phyloP scores from a whole-genome alignment of 92 coral and sea anemone species.

The Paragorgia papillata region DNA sequence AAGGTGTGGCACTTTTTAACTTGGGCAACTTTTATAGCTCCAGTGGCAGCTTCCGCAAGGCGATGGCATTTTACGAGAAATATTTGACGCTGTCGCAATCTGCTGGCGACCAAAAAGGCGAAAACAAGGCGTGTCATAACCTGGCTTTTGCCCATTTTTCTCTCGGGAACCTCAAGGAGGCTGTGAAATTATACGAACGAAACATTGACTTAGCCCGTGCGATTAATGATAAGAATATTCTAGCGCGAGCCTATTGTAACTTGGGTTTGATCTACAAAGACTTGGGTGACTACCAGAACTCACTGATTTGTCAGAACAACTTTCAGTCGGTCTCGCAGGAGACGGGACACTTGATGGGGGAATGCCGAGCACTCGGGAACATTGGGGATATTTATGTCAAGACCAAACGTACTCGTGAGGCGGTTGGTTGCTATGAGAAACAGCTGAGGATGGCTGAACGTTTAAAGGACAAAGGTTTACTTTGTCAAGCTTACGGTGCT shows the following conservation, averaged over 20 bases:
- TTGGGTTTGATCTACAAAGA: slow-evolving; percentile 92
- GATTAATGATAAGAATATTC: slow-evolving; percentile 76
- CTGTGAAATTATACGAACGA: slow-evolving; percentile 79
- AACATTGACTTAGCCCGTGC: slow-evolving; percentile 84
- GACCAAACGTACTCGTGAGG: slow-evolving; percentile 69
- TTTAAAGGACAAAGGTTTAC: slow-evolving; percentile 62
- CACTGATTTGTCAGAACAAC: slow-evolving; percentile 72
- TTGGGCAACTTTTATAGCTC: slow-evolving; percentile 95
- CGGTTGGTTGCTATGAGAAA: slow-evolving; percentile 81
- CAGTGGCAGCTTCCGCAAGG: slow-evolving; percentile 83
- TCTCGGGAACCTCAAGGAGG: slow-evolving; percentile 81
- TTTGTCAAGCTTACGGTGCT: slow-evolving; percentile 83
- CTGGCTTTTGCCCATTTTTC: slow-evolving; percentile 94
- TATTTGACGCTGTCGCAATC: slow-evolving; percentile 66
- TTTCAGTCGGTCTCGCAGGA: slow-evolving; percentile 82
- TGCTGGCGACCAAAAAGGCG: slow-evolving; percentile 72
- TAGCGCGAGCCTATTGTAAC: slow-evolving; percentile 87
- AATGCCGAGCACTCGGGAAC: slow-evolving; percentile 87
- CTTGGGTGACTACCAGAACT: slow-evolving; percentile 74
- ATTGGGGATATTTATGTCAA: slow-evolving; percentile 84
- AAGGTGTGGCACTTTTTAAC: slow-evolving; percentile 86
- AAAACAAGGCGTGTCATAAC: slow-evolving; percentile 96
- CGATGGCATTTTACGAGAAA: slow-evolving; percentile 84
- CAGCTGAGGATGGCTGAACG: slow-evolving; percentile 82
- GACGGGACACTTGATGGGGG: slow-evolving; percentile 66